phyloP scores from a whole-genome alignment of 2,113 vertebrate genomes.

The Sisor rabdophorus region DNA sequence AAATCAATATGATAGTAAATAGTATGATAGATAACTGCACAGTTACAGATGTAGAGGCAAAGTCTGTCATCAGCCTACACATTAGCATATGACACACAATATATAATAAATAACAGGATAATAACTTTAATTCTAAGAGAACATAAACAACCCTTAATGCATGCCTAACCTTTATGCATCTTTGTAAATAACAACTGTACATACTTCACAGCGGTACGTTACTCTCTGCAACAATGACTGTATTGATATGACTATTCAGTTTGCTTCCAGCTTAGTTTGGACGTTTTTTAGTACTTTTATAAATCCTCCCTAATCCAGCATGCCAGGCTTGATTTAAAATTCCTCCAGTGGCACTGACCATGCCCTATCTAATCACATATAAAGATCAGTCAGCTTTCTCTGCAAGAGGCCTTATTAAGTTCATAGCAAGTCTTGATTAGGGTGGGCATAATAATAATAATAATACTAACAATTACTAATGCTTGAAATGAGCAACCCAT shows the following conservation, averaged over 20 bases:
- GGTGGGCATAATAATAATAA: conserved; percentile 18
- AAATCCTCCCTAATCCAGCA: conserved; percentile 22
- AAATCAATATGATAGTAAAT: not conserved
- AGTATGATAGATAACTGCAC: too few relatives aligned
- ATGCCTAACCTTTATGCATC: not conserved
- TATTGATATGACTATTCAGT: conserved; percentile 42
- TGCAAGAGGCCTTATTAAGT: conserved; percentile 37
- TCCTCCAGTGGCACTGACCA: conserved; percentile 14
- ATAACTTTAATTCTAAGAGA: conserved; percentile 11
- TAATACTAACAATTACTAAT: conserved; percentile 10
- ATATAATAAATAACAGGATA: conserved; percentile 21
- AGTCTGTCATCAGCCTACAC: not conserved
- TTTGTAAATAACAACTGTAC: not conserved
- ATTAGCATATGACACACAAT: conserved; percentile 7
- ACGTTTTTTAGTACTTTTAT: conserved; percentile 24
- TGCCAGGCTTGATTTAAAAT: conserved; percentile 28
- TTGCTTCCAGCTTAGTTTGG: conserved; percentile 36
- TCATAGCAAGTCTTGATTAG: conserved; percentile 26
- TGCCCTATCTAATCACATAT: conserved; percentile 29
- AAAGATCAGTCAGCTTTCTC: conserved; percentile 23
- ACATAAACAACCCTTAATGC: too few relatives aligned
- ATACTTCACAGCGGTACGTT: conserved; percentile 15
- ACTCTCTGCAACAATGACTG: conserved; percentile 44
- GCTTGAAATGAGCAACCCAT: not conserved
- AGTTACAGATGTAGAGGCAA: conserved; percentile 19